Percentiles rank a stretch among this genome's conserved stretches.
phyloP scores from a whole-genome alignment of 2,888 invertebrate species.

The Patella ulyssiponensis region DNA sequence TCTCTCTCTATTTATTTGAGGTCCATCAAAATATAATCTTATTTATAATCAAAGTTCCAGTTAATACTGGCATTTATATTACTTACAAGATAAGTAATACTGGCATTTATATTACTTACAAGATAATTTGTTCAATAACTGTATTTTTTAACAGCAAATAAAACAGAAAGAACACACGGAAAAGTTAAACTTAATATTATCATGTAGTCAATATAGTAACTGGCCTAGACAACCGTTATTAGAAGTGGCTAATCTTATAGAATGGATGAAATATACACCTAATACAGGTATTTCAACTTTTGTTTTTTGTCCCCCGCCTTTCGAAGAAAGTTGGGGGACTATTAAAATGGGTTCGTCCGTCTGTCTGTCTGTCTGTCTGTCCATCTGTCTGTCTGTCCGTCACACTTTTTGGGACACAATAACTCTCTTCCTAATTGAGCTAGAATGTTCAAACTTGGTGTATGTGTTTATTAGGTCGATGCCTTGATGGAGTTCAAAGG shows the following conservation, averaged over 20 bases:
- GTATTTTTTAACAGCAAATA: constrained; percentile 61
- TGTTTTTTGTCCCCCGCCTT: no score
- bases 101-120: neutral
- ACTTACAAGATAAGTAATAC: neutral
- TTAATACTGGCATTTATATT: neutral
- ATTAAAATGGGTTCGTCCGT: no score
- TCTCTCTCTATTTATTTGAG: neutral
- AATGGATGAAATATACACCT: constrained; percentile 67
- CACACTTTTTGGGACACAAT: no score
- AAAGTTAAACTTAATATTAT: constrained; percentile 67
- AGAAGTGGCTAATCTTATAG: constrained; percentile 64
- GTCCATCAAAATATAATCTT: no score
- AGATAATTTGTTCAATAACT: neutral
- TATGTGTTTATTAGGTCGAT: no score
- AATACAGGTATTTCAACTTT: constrained; percentile 61
- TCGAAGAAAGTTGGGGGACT: no score
- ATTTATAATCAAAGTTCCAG: neutral
- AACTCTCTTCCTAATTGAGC: no score
- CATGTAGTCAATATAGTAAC: constrained; percentile 63
- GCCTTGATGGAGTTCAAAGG: no score
- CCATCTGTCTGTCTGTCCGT: no score
- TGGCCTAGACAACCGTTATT: constrained; percentile 69
- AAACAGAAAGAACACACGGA: constrained; percentile 65
- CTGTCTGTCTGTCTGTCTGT: no score
- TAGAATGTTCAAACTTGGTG: no score